Percentiles rank a stretch among this genome's conserved stretches.
These are phyloP conservation scores for Tipula helvola DNA, from an alignment of 2,888 invertebrate species.

Conservation along the genomic window DNA sequence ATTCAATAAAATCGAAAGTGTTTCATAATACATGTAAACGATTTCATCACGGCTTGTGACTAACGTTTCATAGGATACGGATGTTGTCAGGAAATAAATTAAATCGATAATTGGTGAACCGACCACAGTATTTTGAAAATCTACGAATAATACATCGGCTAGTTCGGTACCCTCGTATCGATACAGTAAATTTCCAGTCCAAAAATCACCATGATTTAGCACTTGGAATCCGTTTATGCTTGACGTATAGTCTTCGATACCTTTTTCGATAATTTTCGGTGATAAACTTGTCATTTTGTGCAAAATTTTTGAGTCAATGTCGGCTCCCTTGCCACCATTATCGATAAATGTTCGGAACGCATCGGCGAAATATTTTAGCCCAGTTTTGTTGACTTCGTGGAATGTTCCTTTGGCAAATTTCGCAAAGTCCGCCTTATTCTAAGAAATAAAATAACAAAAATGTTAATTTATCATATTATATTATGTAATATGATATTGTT, in stretches of 20 bases:
- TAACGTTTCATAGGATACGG: constrained; percentile 12
- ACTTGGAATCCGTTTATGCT: constrained; percentile 14
- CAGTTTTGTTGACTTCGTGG: constrained; percentile 12
- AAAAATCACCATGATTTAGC: constrained; percentile 17
- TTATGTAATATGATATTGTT: not conserved
- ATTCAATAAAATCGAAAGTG: constrained; percentile 11
- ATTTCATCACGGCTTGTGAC: constrained; percentile 13
- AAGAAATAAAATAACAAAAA: not conserved
- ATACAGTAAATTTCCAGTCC: constrained; percentile 15
- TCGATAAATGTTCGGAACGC: constrained; percentile 14
- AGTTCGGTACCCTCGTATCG: constrained; percentile 13
- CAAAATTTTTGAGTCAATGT: constrained; percentile 10
- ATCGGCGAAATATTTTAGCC: constrained; percentile 14
- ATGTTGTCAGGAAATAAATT: constrained; percentile 15
- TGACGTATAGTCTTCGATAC: constrained; percentile 13
- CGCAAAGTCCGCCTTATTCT: constrained; percentile 6
- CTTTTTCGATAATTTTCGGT: constrained; percentile 12
- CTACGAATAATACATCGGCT: constrained; percentile 14
- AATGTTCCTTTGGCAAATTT: constrained; percentile 14
- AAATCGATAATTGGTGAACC: constrained; percentile 16
- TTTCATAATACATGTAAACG: constrained; percentile 14
- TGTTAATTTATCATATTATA: not conserved
- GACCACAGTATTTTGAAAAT: constrained; percentile 15
- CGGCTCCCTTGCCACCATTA: constrained; percentile 13
- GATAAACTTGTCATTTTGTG: constrained; percentile 14